These are phyloP conservation scores for Apocheima hispidaria DNA, from an alignment of 2,888 invertebrate species.

Conservation along the genomic window DNA sequence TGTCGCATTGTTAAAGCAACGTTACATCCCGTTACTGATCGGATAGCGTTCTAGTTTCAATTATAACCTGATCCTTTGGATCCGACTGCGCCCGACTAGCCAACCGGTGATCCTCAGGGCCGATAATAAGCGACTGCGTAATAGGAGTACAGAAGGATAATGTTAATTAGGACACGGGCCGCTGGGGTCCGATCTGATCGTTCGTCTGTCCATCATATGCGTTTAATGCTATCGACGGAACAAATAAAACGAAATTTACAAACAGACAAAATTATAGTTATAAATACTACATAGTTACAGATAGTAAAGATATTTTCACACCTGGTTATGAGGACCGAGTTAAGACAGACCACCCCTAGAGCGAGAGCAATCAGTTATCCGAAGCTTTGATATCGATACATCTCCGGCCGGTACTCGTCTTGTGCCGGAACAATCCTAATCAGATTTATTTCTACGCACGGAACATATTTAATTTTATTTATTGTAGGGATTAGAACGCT, in stretches of 20 bases:
- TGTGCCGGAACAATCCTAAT: slow-evolving; percentile 16
- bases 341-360: slow-evolving; percentile 8
- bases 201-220: slow-evolving; percentile 7
- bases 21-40: background rate
- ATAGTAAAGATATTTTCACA: background rate
- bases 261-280: too few relatives aligned
- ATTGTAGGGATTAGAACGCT: slow-evolving; percentile 17
- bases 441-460: slow-evolving; percentile 34
- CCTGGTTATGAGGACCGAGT: background rate
- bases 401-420: slow-evolving; percentile 3
- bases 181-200: slow-evolving; percentile 2
- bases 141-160: slow-evolving; percentile 1
- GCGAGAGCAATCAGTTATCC: slow-evolving; percentile 9
- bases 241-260: too few relatives aligned
- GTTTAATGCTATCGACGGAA: background rate
- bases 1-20: background rate
- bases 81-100: background rate
- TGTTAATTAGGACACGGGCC: background rate
- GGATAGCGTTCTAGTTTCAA: slow-evolving; percentile 22
- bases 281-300: background rate
- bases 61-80: slow-evolving; percentile 16
- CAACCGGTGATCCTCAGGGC: background rate
- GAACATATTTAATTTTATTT: slow-evolving; percentile 22
- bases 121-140: slow-evolving; percentile 14
- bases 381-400: background rate